phyloP scores from a whole-genome alignment of 53 echinoderm and acorn worm genomes.

The Luidia sarsii region DNA sequence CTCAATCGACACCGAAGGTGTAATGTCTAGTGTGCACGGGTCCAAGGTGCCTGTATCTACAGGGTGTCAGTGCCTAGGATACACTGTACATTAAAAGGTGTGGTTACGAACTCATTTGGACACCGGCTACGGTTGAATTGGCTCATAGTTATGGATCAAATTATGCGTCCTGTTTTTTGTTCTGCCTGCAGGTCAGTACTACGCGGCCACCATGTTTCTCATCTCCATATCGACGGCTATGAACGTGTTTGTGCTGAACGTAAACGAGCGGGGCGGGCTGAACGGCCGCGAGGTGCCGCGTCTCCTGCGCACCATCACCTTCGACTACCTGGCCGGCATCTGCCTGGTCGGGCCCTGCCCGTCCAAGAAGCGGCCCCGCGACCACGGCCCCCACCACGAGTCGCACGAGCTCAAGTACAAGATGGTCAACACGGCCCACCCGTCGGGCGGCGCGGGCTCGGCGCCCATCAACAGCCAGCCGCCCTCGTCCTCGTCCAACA shows the following conservation, averaged over 20 bases:
- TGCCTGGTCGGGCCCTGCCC: conserved; percentile 70
- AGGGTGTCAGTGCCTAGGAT: no score
- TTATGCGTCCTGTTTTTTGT: not conserved
- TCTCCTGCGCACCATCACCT: conserved; percentile 68
- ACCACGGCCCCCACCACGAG: conserved; percentile 50
- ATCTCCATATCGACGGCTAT: conserved; percentile 97
- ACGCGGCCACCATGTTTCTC: conserved; percentile 96
- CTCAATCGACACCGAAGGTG: no score
- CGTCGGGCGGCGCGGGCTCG: conserved; percentile 2
- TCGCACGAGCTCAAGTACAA: conserved; percentile 70
- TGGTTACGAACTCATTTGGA: no score
- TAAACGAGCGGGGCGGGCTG: conserved; percentile 86
- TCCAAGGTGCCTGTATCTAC: no score
- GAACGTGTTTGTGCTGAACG: conserved; percentile 95
- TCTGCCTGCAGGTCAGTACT: conserved; percentile 86
- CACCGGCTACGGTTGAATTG: no score
- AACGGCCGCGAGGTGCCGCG: conserved; percentile 80
- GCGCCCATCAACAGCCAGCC: conserved; percentile 53
- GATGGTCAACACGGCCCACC: conserved; percentile 46
- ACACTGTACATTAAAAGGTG: no score
- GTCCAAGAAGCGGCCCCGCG: conserved; percentile 29
- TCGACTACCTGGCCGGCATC: conserved; percentile 77
- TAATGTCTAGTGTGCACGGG: no score
- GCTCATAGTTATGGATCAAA: not conserved
- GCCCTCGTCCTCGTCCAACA: not conserved